phyloP scores from a whole-genome alignment of 2,797 vertebrate genomes.

The Neomorphus geoffroyi region DNA sequence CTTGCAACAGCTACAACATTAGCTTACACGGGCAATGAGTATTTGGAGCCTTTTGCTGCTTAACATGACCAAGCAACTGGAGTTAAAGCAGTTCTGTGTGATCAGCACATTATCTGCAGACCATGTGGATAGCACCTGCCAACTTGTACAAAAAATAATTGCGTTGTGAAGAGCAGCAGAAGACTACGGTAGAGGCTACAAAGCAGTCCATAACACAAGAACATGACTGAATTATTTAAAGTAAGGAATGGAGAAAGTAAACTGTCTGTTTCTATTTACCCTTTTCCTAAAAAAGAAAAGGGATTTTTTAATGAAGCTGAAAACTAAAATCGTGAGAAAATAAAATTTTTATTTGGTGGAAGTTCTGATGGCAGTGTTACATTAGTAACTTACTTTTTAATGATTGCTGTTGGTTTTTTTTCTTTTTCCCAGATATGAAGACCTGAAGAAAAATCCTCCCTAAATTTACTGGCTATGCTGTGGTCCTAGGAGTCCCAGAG shows the following conservation, averaged over 20 bases:
- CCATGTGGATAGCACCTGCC: not conserved
- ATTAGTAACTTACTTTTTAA: not conserved
- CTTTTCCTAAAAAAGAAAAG: not conserved
- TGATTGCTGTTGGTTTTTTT: not conserved
- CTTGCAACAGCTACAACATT: not conserved
- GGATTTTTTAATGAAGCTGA: not conserved
- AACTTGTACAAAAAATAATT: not conserved
- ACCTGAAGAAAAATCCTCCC: not conserved
- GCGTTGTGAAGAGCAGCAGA: not conserved
- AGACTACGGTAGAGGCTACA: not conserved
- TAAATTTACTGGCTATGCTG: too few relatives aligned
- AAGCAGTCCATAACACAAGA: not conserved
- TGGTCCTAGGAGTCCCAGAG: not conserved
- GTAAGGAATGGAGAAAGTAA: not conserved
- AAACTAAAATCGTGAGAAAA: not conserved
- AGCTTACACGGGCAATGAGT: not conserved
- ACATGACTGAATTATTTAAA: not conserved
- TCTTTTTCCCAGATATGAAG: not conserved
- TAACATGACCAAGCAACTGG: not conserved
- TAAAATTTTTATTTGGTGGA: not conserved
- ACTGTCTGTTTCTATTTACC: not conserved
- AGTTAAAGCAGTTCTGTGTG: not conserved
- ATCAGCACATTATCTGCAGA: not conserved
- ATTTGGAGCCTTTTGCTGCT: not conserved
- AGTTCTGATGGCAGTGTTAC: not conserved